Conservation (phyloP, 2,797 vertebrate genomes). For the Taenioides sp. region DNA sequence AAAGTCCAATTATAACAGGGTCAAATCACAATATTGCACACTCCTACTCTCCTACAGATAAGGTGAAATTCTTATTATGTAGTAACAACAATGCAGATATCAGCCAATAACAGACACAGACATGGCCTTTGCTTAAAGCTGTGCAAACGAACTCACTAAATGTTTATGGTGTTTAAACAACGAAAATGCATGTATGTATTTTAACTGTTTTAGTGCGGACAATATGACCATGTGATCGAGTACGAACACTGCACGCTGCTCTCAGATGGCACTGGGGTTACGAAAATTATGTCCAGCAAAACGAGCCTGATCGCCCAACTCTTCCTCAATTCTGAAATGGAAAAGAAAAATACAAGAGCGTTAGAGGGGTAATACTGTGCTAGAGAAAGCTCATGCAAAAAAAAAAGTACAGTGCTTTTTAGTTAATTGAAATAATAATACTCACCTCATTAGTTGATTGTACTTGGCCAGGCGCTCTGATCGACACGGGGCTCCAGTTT, state of each 20-base stretch:
- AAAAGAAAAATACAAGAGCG: constrained; percentile 10
- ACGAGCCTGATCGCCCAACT: constrained; percentile 89
- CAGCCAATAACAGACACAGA: background rate
- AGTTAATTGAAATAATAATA: background rate
- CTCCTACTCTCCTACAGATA: background rate
- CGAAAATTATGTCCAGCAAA: constrained; percentile 94
- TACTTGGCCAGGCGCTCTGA: constrained; percentile 94
- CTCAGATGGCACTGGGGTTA: constrained; percentile 90
- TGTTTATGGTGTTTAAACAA: too few relatives aligned
- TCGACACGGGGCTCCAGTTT: constrained; percentile 92
- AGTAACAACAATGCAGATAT: background rate
- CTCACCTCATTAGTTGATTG: constrained; percentile 94
- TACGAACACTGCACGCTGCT: background rate
- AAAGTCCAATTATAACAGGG: background rate
- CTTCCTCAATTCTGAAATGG: constrained; percentile 88
- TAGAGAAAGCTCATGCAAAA: background rate
- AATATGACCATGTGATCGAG: background rate
- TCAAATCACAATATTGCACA: background rate
- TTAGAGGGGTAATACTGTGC: background rate
- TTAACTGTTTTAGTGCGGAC: background rate
- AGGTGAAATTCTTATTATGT: background rate
- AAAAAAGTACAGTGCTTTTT: background rate
- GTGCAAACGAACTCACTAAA: background rate
- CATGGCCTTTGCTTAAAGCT: background rate
- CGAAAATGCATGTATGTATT: background rate